Evolutionary conservation across 2,888 invertebrate genomes (phyloP), one percentile per base, ranked within the genome.

Genomic region (Arctia plantaginis): DNA sequence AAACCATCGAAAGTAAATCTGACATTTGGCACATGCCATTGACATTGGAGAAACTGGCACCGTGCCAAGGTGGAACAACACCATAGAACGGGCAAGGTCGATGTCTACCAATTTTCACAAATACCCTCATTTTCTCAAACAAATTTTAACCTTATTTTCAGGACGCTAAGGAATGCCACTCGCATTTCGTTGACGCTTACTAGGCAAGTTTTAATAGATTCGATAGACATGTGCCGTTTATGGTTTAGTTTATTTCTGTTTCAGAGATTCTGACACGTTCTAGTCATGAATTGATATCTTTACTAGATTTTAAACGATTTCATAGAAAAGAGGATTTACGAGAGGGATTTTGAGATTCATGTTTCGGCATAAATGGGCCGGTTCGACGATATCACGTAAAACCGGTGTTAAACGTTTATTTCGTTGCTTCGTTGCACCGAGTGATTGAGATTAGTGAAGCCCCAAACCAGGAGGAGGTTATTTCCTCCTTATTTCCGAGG

Each of bases 1-100:
- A 79, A 79, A 82, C 74, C 82, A 79, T 76, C 76, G 85, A 87
- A 88, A 89, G 87, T 83, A 84, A 87, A 85, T 87, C 86, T 85
- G 90, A 81, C 88, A 88, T 88, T 90, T 85, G 87, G 88, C 88
- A 82, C 87, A 86, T 91, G 92, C 90, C 92, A 92, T 90, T 94
- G 94, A 93, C 94, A 93, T 93, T 94, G 93, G 86, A 82, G 88
- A 27, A 86, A 85, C 86, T 93, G 93, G 93, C 91, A 74, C 51
- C 72, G 78, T 73, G 90, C 89, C 88, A 90, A 87, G 88, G 88
- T 85, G 86, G 81, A 82, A 80, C 75, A 81, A 81, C 87, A 86
- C 89, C 91, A 90, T 90, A 83, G 87, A 76, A 80, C 51, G 66
- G 71, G 55, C 85, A 86, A 91, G 89, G 91, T 90, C 91, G 81